Base-by-base conservation (phyloP, 37 sponge, comb jelly and placozoan species). In the Haliclona indistincta region DNA sequence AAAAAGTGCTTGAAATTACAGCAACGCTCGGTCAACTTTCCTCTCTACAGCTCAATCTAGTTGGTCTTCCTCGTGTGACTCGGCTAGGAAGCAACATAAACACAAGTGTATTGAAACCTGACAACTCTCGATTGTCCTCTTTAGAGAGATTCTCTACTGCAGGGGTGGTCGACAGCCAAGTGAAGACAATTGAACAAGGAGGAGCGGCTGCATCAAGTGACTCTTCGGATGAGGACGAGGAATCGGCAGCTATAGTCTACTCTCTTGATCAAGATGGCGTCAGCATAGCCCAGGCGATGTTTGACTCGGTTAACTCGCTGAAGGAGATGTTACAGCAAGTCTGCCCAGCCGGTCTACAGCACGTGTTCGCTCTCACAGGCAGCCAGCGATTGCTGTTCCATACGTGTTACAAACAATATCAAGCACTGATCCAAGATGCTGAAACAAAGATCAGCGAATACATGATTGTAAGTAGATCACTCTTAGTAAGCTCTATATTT, bases 41-140 rank as follows among this genome's bases (percentile, higher is more conserved):
- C 51, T 32, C 43, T 32, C 66, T 90, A 1, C 35, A 71, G 30
- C 43, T 35, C 8, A 38, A 22, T 3, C 2, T 82, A 11, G 49
- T 42, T 47, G 92, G 92, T 54, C 80, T 91, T 3, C 92, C 92
- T 33, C 63, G 77, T 6, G 62, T 81, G 4, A 3, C 79, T 2
- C 67, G 64, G 3, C 40, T 80, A 34, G 77, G 85, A 79, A n/a
- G n/a, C n/a, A n/a, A n/a, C n/a, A n/a, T n/a, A n/a, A n/a, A n/a
- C n/a, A n/a, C n/a, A n/a, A n/a, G n/a, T n/a, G n/a, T n/a, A n/a
- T n/a, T n/a, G n/a, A n/a, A n/a, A n/a, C n/a, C n/a, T n/a, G n/a
- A n/a, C n/a, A n/a, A n/a, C n/a, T n/a, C n/a, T n/a, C n/a, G n/a
- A n/a, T n/a, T n/a, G n/a, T n/a, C n/a, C n/a, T n/a, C n/a, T n/a